Evolutionary conservation across 2,113 vertebrate species (phyloP).

Genomic region (Mus pahari): DNA sequence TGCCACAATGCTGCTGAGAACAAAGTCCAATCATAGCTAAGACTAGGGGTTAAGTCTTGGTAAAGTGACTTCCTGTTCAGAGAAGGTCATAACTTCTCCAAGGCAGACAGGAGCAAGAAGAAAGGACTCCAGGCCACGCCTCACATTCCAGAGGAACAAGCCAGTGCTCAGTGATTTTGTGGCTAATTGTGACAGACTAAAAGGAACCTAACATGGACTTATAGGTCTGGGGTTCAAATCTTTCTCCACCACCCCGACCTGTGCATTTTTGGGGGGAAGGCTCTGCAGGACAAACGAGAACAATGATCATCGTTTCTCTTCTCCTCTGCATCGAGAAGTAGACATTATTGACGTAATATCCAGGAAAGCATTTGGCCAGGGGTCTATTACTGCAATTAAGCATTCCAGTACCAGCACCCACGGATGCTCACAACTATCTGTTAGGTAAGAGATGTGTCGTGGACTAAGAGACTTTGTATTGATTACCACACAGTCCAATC

Average conservation of each 20-base stretch:
- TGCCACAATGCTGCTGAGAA: background rate
- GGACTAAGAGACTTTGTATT: background rate
- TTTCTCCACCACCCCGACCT: background rate
- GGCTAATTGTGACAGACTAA: no score
- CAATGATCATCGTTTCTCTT: background rate
- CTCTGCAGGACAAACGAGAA: background rate
- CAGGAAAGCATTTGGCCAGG: background rate
- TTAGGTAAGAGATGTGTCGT: background rate
- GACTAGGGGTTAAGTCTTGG: background rate
- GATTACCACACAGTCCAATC: background rate
- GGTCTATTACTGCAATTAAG: background rate
- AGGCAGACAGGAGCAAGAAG: background rate
- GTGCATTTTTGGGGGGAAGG: no score
- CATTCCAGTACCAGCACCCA: background rate
- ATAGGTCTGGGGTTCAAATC: background rate
- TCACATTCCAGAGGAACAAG: background rate
- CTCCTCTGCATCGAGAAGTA: background rate
- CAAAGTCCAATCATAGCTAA: background rate
- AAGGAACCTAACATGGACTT: background rate
- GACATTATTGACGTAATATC: background rate
- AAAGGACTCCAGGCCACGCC: background rate
- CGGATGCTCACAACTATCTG: background rate
- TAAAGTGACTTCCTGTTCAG: slow-evolving; percentile 6
- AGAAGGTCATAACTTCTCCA: slow-evolving; percentile 18
- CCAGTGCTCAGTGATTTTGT: background rate